Conservation (phyloP, 2,797 vertebrate species). For the Chiroxiphia lanceolata region DNA sequence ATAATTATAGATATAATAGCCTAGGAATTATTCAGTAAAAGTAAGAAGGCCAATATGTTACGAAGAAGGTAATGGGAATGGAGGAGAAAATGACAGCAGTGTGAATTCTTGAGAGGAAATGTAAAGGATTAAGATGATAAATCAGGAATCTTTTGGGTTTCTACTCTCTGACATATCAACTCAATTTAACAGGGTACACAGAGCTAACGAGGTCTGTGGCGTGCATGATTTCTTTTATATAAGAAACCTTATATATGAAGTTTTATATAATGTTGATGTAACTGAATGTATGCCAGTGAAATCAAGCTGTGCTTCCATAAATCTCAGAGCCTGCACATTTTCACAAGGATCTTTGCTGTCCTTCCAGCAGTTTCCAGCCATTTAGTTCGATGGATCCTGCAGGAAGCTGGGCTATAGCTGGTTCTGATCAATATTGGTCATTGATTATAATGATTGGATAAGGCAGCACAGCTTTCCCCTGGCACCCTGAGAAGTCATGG, state of each 20-base stretch:
- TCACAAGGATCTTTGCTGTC: not conserved
- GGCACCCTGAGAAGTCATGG: not conserved
- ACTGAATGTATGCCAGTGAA: not conserved
- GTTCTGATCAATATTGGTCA: slow-evolving; percentile 20
- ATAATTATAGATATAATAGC: slow-evolving; percentile 65
- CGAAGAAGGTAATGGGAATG: slow-evolving; percentile 34
- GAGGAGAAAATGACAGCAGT: slow-evolving; percentile 17
- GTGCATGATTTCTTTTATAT: slow-evolving; percentile 6
- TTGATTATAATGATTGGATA: slow-evolving; percentile 19
- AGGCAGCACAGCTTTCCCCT: not conserved
- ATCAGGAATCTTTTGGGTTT: slow-evolving; percentile 30
- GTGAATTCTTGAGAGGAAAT: slow-evolving; percentile 9
- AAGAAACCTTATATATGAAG: not conserved
- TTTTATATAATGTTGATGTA: slow-evolving; percentile 2
- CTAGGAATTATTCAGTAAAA: slow-evolving; percentile 63
- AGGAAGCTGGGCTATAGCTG: not conserved
- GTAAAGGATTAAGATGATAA: slow-evolving; percentile 41
- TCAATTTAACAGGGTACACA: not conserved
- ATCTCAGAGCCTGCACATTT: not conserved
- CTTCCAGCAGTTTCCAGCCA: not conserved
- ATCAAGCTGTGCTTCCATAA: not conserved
- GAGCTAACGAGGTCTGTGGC: not conserved
- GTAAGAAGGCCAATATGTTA: slow-evolving; percentile 45
- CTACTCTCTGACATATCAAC: not conserved
- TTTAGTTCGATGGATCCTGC: not conserved